Evolutionary conservation across 2,797 vertebrate species (phyloP).

Genomic region (Acanthurus lineatus): DNA sequence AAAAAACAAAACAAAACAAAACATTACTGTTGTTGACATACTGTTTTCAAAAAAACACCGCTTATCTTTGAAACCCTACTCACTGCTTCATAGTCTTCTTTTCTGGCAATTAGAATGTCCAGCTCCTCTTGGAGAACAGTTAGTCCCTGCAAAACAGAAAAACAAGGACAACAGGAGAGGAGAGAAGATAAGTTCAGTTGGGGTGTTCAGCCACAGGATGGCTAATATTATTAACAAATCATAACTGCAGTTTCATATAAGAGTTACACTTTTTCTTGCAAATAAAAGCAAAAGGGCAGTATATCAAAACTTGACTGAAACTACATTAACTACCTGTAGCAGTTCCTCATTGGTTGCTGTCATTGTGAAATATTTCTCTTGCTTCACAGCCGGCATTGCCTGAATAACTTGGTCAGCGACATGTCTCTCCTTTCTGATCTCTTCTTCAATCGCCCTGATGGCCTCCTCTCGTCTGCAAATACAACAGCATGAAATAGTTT

Average conservation of each 20-base stretch:
- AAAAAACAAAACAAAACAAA: no score
- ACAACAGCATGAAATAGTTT: not conserved
- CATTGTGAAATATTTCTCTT: conserved; percentile 91
- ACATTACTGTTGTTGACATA: no score
- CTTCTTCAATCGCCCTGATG: conserved; percentile 89
- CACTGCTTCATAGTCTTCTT: conserved; percentile 90
- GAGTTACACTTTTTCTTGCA: not conserved
- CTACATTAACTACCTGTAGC: conserved; percentile 87
- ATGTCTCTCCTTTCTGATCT: conserved; percentile 89
- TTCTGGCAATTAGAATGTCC: conserved; percentile 88
- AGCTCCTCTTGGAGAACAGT: conserved; percentile 91
- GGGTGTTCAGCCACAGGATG: not conserved
- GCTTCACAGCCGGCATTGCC: conserved; percentile 90
- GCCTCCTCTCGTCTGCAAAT: conserved; percentile 91
- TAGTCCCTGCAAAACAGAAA: conserved; percentile 84
- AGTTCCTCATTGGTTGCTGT: conserved; percentile 91
- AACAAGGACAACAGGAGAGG: conserved; percentile 6
- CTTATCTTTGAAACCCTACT: conserved; percentile 60
- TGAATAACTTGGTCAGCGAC: conserved; percentile 92
- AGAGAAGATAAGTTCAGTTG: not conserved
- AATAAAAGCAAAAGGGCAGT: not conserved
- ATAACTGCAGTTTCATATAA: not conserved
- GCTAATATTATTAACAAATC: not conserved
- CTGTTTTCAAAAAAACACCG: no score
- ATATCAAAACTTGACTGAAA: not conserved